A percentile compares a stretch with the other conserved stretches of the same genome.
Conservation (phyloP, 2,797 vertebrate genomes). For the Microcaecilia unicolor region DNA sequence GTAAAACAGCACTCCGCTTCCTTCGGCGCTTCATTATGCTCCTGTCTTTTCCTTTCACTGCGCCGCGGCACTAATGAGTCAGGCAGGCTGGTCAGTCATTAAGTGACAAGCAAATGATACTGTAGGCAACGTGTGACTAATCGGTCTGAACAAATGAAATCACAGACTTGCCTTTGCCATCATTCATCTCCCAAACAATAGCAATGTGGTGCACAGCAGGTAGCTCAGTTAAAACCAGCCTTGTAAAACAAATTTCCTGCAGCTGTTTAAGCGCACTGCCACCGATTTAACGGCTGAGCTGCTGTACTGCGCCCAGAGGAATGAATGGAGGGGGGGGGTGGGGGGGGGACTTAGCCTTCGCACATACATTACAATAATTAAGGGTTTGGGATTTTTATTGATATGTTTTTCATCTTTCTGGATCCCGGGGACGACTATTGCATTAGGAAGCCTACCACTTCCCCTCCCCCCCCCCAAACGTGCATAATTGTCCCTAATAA, state of each 20-base stretch:
- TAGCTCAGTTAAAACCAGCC: slow-evolving; percentile 71
- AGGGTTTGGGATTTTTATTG: slow-evolving; percentile 54
- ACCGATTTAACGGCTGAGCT: slow-evolving; percentile 31
- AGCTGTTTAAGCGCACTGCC: slow-evolving; percentile 47
- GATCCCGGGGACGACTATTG: slow-evolving; percentile 42
- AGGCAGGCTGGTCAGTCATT: slow-evolving; percentile 87
- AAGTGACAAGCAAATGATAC: slow-evolving; percentile 98
- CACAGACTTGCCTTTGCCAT: slow-evolving; percentile 82
- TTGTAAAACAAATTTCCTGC: slow-evolving; percentile 76
- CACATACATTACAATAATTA: slow-evolving; percentile 60
- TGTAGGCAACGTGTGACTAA: slow-evolving; percentile 72
- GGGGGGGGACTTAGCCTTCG: slow-evolving; percentile 31
- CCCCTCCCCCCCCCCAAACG: no score
- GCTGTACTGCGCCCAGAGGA: slow-evolving; percentile 33
- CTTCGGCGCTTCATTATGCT: slow-evolving; percentile 77
- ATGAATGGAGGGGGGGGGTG: slow-evolving; percentile 11
- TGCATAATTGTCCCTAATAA: slow-evolving; percentile 9
- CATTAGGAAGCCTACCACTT: slow-evolving; percentile 40
- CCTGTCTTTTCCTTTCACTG: slow-evolving; percentile 89
- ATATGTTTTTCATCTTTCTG: slow-evolving; percentile 52
- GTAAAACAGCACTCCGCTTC: slow-evolving; percentile 70
- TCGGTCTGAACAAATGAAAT: slow-evolving; percentile 90
- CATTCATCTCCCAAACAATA: slow-evolving; percentile 75
- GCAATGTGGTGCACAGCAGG: slow-evolving; percentile 73
- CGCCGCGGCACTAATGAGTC: slow-evolving; percentile 65